phyloP scores from a whole-genome alignment of 1,140 invertebrate genomes.

The Cydia strobilella region DNA sequence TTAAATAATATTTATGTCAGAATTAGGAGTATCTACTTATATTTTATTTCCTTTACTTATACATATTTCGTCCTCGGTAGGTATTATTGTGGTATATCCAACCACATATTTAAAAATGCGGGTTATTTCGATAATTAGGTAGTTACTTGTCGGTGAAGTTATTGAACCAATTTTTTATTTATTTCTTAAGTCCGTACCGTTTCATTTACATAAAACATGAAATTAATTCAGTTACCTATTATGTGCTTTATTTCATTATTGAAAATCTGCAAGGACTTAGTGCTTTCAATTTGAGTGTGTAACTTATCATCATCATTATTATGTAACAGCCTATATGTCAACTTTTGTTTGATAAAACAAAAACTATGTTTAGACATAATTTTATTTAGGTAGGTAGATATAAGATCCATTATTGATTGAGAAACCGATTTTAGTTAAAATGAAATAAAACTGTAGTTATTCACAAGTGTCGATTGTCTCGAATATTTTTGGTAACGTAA shows the following conservation, averaged over 20 bases:
- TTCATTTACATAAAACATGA: conserved; percentile 4
- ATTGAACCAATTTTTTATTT: neutral
- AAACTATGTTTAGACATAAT: too few species aligned
- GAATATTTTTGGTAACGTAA: neutral
- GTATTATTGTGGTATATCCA: neutral
- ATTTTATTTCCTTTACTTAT: too few species aligned
- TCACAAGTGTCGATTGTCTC: neutral
- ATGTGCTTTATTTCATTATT: neutral
- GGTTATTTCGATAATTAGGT: neutral
- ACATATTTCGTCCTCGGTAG: too few species aligned
- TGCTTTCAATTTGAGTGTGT: too few species aligned
- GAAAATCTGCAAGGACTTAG: neutral
- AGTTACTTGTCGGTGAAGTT: neutral
- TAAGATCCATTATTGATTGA: too few species aligned
- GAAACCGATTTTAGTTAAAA: too few species aligned
- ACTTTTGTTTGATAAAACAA: too few species aligned
- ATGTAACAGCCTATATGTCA: too few species aligned
- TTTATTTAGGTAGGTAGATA: too few species aligned
- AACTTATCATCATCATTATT: too few species aligned
- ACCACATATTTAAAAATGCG: neutral
- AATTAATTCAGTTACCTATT: neutral
- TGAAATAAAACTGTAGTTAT: neutral
- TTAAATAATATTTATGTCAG: too few species aligned
- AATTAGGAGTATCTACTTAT: too few species aligned
- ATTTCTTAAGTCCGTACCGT: neutral